Evolutionary conservation across 2,888 invertebrate genomes (phyloP), one percentile per base, ranked within the genome.

Genomic region (Ecdyonurus torrentis): DNA sequence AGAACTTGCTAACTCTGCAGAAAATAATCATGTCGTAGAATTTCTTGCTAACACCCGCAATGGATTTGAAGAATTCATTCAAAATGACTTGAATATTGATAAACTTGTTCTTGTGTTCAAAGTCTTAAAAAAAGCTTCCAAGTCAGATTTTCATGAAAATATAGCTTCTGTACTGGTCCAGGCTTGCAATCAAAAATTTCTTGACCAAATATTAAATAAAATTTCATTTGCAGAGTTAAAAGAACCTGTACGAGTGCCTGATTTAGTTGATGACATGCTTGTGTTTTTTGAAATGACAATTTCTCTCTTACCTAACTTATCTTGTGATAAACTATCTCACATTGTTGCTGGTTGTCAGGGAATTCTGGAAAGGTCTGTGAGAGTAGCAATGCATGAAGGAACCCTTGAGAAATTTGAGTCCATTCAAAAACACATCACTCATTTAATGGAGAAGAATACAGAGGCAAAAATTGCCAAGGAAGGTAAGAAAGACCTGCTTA

Each of bases 21-120:
- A 76, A 10, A 37, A 37, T 22, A 75, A 77, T 53, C 71, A 74
- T 65, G 70, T 79, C 63, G 75, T 75, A 55, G 67, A 77, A 53
- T 76, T 77, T 72, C 71, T 79, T 2, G 71, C 76, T 3, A 74
- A 77, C 60, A 70, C 76, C 61, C 61, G 53, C 5, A 74, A 75
- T 1, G 77, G 78, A 1, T 79, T 79, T 69, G 77, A 77, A 74
- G 74, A 76, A 59, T 72, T 78, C 7, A 69, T 79, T n/a, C 73
- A 77, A 25, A 70, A 70, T 3, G 74, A 78, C 63, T 67, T 79
- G 5, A 77, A 76, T 70, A 75, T 75, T 52, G 80, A 80, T 67
- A 76, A 74, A 66, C 73, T 79, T 64, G 76, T 79, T 62, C 70
- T 80, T 64, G 75, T 80, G 23, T 72, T 79, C 1, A 76, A 72